Evolutionary conservation across 2,113 vertebrate genomes (phyloP).

Genomic region (Ranitomeya variabilis): DNA sequence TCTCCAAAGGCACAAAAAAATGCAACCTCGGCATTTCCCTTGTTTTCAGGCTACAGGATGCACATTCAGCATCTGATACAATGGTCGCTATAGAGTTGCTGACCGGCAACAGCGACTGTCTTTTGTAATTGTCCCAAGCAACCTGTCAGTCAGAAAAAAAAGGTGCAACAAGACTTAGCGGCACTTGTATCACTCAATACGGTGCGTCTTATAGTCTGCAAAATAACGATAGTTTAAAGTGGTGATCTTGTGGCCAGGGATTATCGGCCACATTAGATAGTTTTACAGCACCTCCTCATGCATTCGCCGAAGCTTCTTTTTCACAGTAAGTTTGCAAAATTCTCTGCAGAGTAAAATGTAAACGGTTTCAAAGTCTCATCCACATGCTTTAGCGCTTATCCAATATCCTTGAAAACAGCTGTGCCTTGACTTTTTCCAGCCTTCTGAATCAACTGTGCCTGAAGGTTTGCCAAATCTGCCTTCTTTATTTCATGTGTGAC

Average conservation of each 20-base stretch:
- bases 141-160: too few species aligned
- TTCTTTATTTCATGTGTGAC: conserved; percentile 5
- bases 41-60: too few species aligned
- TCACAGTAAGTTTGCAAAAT: conserved; percentile 3
- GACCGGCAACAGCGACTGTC: too few species aligned
- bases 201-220: too few species aligned
- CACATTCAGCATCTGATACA: too few species aligned
- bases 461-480: conserved; percentile 28
- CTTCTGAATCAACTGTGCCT: conserved; percentile 46
- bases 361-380: neutral
- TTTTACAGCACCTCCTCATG: neutral
- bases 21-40: too few species aligned
- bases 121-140: too few species aligned
- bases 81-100: too few species aligned
- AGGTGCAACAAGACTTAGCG: too few species aligned
- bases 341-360: conserved; percentile 8
- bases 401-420: conserved; percentile 46
- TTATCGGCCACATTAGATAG: neutral
- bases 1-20: too few species aligned
- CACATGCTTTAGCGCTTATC: conserved; percentile 44
- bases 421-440: conserved; percentile 46
- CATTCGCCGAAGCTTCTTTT: neutral
- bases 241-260: neutral
- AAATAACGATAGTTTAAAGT: neutral
- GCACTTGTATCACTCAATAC: too few species aligned